Conservation (phyloP, 2,113 vertebrate species). For the Peucedramus taeniatus region DNA sequence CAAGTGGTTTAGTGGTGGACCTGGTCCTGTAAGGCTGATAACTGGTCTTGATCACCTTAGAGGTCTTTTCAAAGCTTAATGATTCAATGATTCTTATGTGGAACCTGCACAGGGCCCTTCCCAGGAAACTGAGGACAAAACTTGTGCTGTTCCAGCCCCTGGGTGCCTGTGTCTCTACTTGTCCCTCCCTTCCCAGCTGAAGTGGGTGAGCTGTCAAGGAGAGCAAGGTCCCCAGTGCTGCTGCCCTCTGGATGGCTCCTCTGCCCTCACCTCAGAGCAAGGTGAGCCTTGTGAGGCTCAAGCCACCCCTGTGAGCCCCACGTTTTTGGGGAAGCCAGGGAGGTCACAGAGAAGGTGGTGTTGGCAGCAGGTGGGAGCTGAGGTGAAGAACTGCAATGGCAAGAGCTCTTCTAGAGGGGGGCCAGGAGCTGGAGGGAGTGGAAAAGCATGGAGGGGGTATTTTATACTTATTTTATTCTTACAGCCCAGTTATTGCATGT, state of each 20-base stretch:
- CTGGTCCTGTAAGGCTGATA: background rate
- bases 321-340: fast-evolving
- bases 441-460: background rate
- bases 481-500: background rate
- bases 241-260: background rate
- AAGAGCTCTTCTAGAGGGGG: fast-evolving
- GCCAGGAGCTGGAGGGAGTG: background rate
- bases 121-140: fast-evolving
- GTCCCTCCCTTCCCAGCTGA: background rate
- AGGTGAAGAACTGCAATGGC: background rate
- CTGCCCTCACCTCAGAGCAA: background rate
- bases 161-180: background rate
- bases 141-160: background rate
- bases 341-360: too few species aligned
- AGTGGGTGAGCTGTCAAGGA: background rate
- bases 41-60: background rate
- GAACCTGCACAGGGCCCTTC: background rate
- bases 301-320: fast-evolving
- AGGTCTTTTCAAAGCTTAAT: background rate
- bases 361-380: background rate
- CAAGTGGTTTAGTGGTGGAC: background rate
- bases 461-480: background rate
- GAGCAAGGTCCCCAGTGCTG: fast-evolving
- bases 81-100: background rate
- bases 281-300: too few species aligned